These are phyloP conservation scores for Lagorchestes hirsutus DNA, from an alignment of 2,797 vertebrate genomes.

Conservation along the genomic window DNA sequence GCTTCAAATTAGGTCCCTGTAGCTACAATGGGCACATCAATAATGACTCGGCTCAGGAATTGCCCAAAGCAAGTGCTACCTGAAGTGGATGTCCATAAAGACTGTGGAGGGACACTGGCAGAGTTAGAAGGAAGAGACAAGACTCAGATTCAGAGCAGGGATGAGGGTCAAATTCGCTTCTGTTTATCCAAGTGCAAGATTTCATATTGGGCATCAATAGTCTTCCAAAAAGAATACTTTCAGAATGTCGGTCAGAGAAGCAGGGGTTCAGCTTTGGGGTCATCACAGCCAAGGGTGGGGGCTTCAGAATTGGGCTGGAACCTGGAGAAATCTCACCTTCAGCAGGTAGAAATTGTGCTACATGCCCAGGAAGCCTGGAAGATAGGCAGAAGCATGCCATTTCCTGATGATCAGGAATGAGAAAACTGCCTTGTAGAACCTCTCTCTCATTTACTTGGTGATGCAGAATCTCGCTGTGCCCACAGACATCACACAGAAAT, in stretches of 20 bases:
- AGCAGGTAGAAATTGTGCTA: too few relatives aligned
- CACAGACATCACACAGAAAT: not conserved
- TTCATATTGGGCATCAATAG: not conserved
- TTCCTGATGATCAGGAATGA: not conserved
- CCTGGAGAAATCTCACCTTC: not conserved
- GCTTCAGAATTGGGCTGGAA: not conserved
- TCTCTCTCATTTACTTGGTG: not conserved
- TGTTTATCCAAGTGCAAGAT: not conserved
- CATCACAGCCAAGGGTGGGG: not conserved
- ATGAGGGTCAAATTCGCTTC: not conserved
- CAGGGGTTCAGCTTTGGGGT: not conserved
- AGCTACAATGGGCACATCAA: constrained; percentile 75
- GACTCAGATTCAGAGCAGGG: not conserved
- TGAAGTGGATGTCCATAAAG: not conserved
- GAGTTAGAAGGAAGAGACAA: not conserved
- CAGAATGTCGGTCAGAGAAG: not conserved
- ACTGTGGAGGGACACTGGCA: not conserved
- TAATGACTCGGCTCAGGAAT: not conserved
- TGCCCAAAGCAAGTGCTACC: not conserved
- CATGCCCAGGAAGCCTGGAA: not conserved
- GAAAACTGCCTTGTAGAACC: not conserved
- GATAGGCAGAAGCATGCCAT: not conserved
- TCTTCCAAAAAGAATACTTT: not conserved
- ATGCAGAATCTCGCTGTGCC: not conserved
- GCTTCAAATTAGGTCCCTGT: constrained; percentile 80